phyloP scores from a whole-genome alignment of 2,888 invertebrate species.

The Lampropteryx suffumata region DNA sequence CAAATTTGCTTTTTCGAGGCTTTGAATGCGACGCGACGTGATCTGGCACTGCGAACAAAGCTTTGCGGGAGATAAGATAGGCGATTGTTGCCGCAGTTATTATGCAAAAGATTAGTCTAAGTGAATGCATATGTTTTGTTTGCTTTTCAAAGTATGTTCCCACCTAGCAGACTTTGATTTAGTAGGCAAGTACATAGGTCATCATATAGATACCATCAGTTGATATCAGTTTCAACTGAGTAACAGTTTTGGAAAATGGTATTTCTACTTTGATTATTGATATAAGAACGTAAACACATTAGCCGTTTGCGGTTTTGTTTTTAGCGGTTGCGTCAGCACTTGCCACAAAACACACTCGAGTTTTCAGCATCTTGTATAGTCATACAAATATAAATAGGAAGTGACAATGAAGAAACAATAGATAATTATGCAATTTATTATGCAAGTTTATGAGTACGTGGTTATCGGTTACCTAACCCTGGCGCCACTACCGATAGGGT shows the following conservation, averaged over 20 bases:
- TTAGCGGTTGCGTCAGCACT: too few species aligned
- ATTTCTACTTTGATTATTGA: too few species aligned
- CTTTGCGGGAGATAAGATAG: constrained; percentile 53
- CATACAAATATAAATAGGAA: constrained; percentile 16
- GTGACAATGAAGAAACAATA: constrained; percentile 21
- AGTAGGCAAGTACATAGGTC: too few species aligned
- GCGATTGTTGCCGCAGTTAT: constrained; percentile 29
- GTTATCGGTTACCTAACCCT: constrained; percentile 37
- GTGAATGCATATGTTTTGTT: neutral
- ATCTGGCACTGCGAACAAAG: constrained; percentile 46
- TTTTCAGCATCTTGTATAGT: constrained; percentile 5
- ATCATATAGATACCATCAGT: too few species aligned
- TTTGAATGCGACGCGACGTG: constrained; percentile 58
- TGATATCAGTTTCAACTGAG: too few species aligned
- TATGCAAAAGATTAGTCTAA: constrained; percentile 14
- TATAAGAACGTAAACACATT: too few species aligned
- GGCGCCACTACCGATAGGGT: constrained; percentile 53
- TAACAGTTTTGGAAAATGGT: too few species aligned
- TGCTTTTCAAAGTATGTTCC: neutral
- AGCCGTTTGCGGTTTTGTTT: too few species aligned
- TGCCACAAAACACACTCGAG: neutral
- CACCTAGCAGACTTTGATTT: neutral
- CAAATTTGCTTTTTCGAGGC: constrained; percentile 31
- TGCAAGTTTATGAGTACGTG: constrained; percentile 32
- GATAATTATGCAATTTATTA: constrained; percentile 19